Percentiles rank a stretch among this genome's conserved stretches.
phyloP scores from a whole-genome alignment of 2,113 vertebrate species.

The Gadus macrocephalus region DNA sequence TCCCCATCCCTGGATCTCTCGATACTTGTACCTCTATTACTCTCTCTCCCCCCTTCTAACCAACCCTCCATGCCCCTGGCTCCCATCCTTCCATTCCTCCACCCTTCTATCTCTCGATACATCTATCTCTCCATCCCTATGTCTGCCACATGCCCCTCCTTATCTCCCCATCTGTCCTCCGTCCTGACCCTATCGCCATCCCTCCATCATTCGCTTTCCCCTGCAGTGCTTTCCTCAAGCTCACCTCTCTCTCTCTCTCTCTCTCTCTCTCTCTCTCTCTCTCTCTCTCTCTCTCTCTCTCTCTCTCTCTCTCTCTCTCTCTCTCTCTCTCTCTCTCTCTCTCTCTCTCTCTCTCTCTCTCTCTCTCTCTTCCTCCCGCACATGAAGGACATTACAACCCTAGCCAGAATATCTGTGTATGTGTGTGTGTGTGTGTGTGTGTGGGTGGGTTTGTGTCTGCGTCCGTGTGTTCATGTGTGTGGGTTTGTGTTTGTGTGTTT shows the following conservation, averaged over 20 bases:
- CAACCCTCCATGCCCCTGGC: background rate
- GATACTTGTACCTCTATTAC: background rate
- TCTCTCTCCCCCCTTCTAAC: slow-evolving; percentile 1
- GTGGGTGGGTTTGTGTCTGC: no score
- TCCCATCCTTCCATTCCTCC: background rate
- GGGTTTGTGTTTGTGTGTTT: no score
- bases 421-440: no score
- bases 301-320: slow-evolving; percentile 38
- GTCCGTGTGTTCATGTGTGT: no score
- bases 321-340: slow-evolving; percentile 16
- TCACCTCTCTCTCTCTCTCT: slow-evolving; percentile 8
- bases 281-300: background rate
- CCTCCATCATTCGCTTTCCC: slow-evolving; percentile 39
- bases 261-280: background rate
- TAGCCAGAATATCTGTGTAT: no score
- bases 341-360: slow-evolving; percentile 42
- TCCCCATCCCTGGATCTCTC: background rate
- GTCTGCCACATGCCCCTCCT: background rate
- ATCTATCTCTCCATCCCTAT: background rate
- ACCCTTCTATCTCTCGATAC: slow-evolving; percentile 10
- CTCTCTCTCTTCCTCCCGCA: background rate
- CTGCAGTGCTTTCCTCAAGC: slow-evolving; percentile 41
- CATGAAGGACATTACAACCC: no score
- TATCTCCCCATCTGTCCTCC: slow-evolving; percentile 19
- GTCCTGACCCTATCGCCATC: slow-evolving; percentile 38